Evolutionary conservation across 1,140 invertebrate genomes (phyloP).

Genomic region (Zaprionus tsacasi): DNA sequence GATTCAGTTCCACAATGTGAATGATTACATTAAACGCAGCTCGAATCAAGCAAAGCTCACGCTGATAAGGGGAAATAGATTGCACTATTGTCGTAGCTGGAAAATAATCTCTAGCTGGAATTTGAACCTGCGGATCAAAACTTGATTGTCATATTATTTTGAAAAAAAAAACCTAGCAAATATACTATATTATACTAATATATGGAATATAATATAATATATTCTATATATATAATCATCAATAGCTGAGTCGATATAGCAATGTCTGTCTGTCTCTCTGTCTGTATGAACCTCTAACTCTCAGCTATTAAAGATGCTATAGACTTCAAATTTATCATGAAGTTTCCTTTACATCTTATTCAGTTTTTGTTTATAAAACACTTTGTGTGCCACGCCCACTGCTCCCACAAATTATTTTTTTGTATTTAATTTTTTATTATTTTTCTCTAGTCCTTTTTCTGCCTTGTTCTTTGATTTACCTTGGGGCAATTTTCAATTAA

Average conservation of each 20-base stretch:
- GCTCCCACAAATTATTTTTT: too few species aligned
- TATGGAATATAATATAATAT: too few species aligned
- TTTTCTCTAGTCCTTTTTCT: not conserved
- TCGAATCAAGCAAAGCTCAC: not conserved
- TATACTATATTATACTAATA: not conserved
- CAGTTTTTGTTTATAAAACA: too few species aligned
- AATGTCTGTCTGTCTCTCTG: too few species aligned
- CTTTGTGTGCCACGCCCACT: too few species aligned
- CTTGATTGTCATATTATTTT: not conserved
- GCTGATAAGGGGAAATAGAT: not conserved
- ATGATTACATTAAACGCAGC: not conserved
- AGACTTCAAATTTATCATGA: too few species aligned
- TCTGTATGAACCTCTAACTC: too few species aligned
- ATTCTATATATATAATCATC: too few species aligned
- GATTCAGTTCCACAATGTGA: not conserved
- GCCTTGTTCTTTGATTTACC: not conserved
- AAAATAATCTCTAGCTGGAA: not conserved
- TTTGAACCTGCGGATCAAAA: not conserved
- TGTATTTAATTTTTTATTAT: too few species aligned
- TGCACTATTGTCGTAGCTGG: not conserved
- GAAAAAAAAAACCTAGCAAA: not conserved
- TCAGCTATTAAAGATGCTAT: too few species aligned
- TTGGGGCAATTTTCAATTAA: slow-evolving; percentile 28
- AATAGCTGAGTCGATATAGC: too few species aligned
- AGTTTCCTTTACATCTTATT: too few species aligned